Base-by-base conservation (phyloP, 2,888 invertebrate genomes). In the Isotomurus palustris region DNA sequence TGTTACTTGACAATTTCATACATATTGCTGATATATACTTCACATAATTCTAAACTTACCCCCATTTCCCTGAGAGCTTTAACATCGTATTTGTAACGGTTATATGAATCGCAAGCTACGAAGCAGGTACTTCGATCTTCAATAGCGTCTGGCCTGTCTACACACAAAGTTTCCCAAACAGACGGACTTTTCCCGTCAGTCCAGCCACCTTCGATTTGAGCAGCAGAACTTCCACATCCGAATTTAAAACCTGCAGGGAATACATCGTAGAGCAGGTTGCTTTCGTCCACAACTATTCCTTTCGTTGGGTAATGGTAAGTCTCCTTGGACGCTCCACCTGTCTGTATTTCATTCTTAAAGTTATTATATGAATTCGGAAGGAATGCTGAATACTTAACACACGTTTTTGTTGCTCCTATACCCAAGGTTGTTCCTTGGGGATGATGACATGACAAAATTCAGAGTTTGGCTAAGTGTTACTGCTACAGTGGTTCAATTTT, bases 41-140 rank as follows among this genome's bases (percentile, higher is more conserved):
- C 24, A 8, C 1, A 19, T 3, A n/a, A 12, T 64, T 75, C 75
- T 53, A 50, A 21, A n/a, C 64, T 44, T 35, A 74, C 75, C 53
- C 76, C 75, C 10, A 76, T 66, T 8, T 69, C 58, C 53, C 74
- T 74, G 41, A 78, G 64, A 22, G 76, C 69, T 40, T 72, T 62
- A 2, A 78, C 73, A 62, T 78, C 78, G 44, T 75, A 74, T 61
- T 73, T 72, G 64, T 74, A 76, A 50, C 72, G 72, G 66, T 76
- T 73, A 66, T 76, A 76, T 51, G 75, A 75, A 64, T 77, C 77
- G 62, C 76, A 76, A 1, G 76, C 74, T 1, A 75, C 69, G 45
- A 75, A 74, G 0, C 75, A 75, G 1, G 73, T 74, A 10, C 73
- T 72, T 1, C 71, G 69, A 40, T 74, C 71, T 3, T 66, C 62